Evolutionary conservation across 2,888 invertebrate genomes (phyloP).

Genomic region (Diogma glabrata): DNA sequence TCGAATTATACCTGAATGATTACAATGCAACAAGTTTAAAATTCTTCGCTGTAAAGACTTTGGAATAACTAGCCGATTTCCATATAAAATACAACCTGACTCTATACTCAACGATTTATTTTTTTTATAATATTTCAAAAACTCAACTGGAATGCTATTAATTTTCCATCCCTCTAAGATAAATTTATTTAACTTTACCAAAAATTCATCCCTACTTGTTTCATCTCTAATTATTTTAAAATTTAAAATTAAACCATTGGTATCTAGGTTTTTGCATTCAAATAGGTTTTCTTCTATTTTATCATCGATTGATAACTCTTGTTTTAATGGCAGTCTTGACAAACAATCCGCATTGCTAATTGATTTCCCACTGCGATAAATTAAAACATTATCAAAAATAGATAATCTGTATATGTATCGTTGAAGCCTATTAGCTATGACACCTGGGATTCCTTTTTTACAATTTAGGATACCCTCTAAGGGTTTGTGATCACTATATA

Average conservation of each 20-base stretch:
- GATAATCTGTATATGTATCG: conserved; percentile 23
- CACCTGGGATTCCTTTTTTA: too few species aligned
- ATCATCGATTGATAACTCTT: not conserved
- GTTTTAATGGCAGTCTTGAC: conserved; percentile 16
- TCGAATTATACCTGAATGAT: conserved; percentile 8
- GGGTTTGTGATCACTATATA: too few species aligned
- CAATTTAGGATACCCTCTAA: too few species aligned
- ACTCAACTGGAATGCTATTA: not conserved
- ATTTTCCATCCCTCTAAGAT: not conserved
- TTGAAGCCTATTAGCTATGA: too few species aligned
- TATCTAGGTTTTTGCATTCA: too few species aligned
- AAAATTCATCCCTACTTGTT: not conserved
- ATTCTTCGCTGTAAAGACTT: not conserved
- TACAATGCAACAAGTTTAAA: not conserved
- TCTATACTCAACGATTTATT: not conserved
- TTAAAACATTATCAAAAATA: conserved; percentile 22
- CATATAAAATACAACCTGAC: not conserved
- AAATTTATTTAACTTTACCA: not conserved
- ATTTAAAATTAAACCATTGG: too few species aligned
- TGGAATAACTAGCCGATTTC: not conserved
- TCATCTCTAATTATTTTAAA: too few species aligned
- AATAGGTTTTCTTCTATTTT: too few species aligned
- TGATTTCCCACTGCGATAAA: conserved; percentile 24
- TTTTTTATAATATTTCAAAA: not conserved
- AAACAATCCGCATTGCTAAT: conserved; percentile 18